Evolutionary conservation across 2,888 invertebrate species (phyloP).

Genomic region (Eulithis testata): DNA sequence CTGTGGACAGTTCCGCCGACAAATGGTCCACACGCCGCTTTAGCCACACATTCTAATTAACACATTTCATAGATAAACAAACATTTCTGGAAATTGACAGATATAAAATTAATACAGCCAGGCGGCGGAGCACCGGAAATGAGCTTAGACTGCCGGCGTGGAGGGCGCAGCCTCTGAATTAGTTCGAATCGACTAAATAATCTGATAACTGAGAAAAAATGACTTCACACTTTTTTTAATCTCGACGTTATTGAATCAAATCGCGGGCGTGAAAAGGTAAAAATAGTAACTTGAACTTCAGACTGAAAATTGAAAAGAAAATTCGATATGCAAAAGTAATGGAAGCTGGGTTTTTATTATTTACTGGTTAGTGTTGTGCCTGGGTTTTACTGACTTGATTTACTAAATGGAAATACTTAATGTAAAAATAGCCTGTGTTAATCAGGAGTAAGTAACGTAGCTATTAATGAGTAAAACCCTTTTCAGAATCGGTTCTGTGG

Average conservation of each 20-base stretch:
- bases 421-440: no score
- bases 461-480: no score
- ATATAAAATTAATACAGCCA: conserved; percentile 88
- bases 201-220: conserved; percentile 31
- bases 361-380: no score
- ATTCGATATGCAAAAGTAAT: background rate
- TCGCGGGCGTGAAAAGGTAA: background rate
- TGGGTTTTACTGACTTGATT: no score
- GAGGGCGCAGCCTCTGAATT: conserved; percentile 62
- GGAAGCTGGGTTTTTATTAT: background rate
- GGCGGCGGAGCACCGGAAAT: conserved; percentile 86
- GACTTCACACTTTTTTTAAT: conserved; percentile 21
- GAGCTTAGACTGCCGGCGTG: conserved; percentile 83
- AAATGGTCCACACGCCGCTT: conserved; percentile 36
- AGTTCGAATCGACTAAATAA: conserved; percentile 47
- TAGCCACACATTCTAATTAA: conserved; percentile 44
- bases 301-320: background rate
- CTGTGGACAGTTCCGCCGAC: conserved; percentile 16
- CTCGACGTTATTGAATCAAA: conserved; percentile 11
- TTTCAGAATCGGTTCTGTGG: no score
- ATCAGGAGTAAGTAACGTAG: no score
- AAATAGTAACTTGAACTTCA: background rate
- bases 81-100: conserved; percentile 55
- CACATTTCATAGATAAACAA: conserved; percentile 26
- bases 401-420: no score